phyloP scores from a whole-genome alignment of 35 echinoderm and acorn worm genomes.

The Anneissia japonica region DNA sequence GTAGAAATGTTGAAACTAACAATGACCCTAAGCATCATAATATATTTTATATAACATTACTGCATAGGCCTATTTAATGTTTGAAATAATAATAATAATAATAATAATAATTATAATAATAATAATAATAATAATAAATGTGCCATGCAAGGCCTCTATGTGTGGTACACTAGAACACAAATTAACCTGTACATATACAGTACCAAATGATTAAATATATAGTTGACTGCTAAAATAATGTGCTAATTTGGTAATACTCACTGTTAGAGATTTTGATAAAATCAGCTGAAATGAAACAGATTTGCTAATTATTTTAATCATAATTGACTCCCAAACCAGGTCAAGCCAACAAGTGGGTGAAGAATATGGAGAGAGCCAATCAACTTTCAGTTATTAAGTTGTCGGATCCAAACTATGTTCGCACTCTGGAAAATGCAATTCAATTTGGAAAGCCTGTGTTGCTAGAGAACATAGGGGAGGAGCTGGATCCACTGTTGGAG shows the following conservation, averaged over 20 bases:
- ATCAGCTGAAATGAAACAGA: background rate
- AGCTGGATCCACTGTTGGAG: conserved; percentile 87
- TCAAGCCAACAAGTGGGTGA: conserved; percentile 99
- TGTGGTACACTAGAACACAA: no score
- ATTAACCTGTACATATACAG: no score
- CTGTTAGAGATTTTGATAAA: background rate
- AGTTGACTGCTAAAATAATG: background rate
- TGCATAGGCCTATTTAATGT: no score
- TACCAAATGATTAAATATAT: background rate
- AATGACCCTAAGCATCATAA: no score
- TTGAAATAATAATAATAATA: no score
- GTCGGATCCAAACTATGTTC: conserved; percentile 91
- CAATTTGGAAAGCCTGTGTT: conserved; percentile 99
- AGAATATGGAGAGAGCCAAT: conserved; percentile 97
- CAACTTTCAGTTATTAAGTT: conserved; percentile 89
- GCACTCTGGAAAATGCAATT: conserved; percentile 88
- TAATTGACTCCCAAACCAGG: conserved; percentile 28
- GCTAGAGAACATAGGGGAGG: conserved; percentile 93
- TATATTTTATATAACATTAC: no score
- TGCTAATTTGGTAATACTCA: background rate
- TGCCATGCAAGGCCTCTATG: no score
- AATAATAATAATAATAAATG: no score
- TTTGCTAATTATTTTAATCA: background rate
- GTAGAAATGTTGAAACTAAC: no score
- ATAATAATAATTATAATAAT: no score